These are phyloP conservation scores for Drosophila ambigua DNA, from an alignment of 1,140 invertebrate genomes.

Conservation along the genomic window DNA sequence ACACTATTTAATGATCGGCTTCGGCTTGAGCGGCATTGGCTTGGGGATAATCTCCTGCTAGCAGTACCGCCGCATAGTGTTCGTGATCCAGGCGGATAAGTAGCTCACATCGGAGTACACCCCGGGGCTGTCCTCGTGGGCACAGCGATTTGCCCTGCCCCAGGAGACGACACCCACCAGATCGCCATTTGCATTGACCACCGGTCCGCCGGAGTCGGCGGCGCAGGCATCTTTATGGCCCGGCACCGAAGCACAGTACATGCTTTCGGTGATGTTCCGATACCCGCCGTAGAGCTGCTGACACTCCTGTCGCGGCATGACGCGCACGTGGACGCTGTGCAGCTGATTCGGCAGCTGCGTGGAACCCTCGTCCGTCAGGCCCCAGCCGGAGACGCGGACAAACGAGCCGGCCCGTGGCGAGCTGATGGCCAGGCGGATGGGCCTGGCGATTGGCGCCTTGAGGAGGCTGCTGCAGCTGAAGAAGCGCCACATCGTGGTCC, in stretches of 20 bases:
- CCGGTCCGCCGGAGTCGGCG: constrained; percentile 88
- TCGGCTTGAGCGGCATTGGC: not conserved
- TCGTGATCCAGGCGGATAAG: constrained; percentile 73
- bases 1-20: constrained; percentile 4
- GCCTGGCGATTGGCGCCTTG: constrained; percentile 24
- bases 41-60: constrained; percentile 8
- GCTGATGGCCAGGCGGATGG: constrained; percentile 48
- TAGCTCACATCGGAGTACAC: constrained; percentile 86
- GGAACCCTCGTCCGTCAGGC: constrained; percentile 46
- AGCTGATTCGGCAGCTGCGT: constrained; percentile 62
- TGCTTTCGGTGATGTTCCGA: constrained; percentile 75
- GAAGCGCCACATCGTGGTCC: constrained; percentile 67
- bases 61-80: constrained; percentile 55
- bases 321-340: constrained; percentile 59
- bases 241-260: constrained; percentile 84
- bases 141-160: constrained; percentile 87
- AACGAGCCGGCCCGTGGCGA: constrained; percentile 34
- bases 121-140: constrained; percentile 85
- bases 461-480: constrained; percentile 62
- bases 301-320: constrained; percentile 51
- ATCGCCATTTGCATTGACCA: constrained; percentile 84
- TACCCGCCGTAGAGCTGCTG: constrained; percentile 50
- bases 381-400: constrained; percentile 68
- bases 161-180: constrained; percentile 89
- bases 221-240: constrained; percentile 86